These are phyloP conservation scores for Laodelphax striatellus DNA, from an alignment of 1,140 invertebrate genomes.

Conservation along the genomic window DNA sequence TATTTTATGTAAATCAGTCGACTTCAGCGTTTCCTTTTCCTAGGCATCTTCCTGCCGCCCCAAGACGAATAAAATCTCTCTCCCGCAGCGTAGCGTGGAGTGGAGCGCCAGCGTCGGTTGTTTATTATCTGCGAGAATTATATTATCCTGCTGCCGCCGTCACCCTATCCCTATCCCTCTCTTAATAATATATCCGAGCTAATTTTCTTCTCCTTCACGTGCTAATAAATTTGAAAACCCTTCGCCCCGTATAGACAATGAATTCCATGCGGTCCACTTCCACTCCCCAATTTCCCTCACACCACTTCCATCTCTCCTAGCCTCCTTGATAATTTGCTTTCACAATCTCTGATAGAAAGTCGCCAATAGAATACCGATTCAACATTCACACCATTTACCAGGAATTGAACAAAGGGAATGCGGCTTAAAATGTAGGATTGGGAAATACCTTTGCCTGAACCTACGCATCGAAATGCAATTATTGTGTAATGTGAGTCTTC, in stretches of 20 bases:
- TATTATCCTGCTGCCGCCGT: neutral
- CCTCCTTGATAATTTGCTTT: too few relatives aligned
- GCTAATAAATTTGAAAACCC: neutral
- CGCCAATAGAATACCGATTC: too few relatives aligned
- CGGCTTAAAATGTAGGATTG: too few relatives aligned
- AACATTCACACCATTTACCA: too few relatives aligned
- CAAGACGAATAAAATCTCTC: conserved; percentile 2
- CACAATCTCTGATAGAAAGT: too few relatives aligned
- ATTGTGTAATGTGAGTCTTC: too few relatives aligned
- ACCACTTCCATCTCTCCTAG: too few relatives aligned
- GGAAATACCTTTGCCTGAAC: too few relatives aligned
- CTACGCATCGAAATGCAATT: too few relatives aligned
- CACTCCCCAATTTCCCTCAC: too few relatives aligned
- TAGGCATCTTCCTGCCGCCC: neutral
- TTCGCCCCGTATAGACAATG: neutral
- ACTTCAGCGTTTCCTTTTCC: conserved; percentile 1
- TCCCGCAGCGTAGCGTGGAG: neutral
- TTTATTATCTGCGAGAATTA: conserved; percentile 3
- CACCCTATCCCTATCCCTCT: neutral
- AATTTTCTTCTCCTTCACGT: conserved; percentile 1
- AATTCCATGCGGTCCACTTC: too few relatives aligned
- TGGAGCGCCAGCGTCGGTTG: neutral
- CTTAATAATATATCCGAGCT: conserved; percentile 1
- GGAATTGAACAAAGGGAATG: too few relatives aligned
- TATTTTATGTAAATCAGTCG: neutral